phyloP scores from a whole-genome alignment of 2,888 invertebrate species.

The Nasonia oneida region DNA sequence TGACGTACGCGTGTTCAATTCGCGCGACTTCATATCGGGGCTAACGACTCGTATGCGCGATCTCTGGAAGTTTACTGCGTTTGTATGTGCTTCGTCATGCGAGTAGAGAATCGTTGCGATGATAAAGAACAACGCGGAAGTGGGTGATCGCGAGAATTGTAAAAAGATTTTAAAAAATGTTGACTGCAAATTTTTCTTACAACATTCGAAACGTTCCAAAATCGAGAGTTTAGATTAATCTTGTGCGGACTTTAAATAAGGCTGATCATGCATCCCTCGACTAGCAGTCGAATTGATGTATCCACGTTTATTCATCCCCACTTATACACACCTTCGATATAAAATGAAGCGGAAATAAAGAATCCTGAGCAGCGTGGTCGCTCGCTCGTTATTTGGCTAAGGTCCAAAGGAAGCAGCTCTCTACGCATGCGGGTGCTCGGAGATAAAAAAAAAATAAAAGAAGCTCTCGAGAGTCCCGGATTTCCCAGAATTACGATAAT shows the following conservation, averaged over 20 bases:
- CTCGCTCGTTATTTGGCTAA: conserved; percentile 37
- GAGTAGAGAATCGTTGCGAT: neutral
- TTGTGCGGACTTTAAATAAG: too few relatives aligned
- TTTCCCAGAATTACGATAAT: conserved; percentile 55
- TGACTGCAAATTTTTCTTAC: too few relatives aligned
- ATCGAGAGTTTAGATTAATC: too few relatives aligned
- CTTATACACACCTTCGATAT: neutral
- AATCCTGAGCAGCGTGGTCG: neutral
- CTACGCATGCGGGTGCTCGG: conserved; percentile 5
- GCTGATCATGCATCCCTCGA: too few relatives aligned
- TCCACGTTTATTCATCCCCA: neutral
- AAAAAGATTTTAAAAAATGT: too few relatives aligned
- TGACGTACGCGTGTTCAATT: conserved; percentile 1
- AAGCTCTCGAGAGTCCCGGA: conserved; percentile 2
- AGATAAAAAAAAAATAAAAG: neutral
- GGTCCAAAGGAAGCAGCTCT: conserved; percentile 24
- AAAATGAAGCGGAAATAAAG: neutral
- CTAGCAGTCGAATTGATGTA: neutral
- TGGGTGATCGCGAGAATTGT: neutral
- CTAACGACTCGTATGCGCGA: neutral
- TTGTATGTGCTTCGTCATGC: neutral
- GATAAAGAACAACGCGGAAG: neutral
- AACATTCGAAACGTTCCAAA: too few relatives aligned
- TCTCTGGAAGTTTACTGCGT: neutral
- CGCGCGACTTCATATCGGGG: conserved; percentile 7